These are phyloP conservation scores for Lagopus muta DNA, from an alignment of 2,113 vertebrate genomes.

Conservation along the genomic window DNA sequence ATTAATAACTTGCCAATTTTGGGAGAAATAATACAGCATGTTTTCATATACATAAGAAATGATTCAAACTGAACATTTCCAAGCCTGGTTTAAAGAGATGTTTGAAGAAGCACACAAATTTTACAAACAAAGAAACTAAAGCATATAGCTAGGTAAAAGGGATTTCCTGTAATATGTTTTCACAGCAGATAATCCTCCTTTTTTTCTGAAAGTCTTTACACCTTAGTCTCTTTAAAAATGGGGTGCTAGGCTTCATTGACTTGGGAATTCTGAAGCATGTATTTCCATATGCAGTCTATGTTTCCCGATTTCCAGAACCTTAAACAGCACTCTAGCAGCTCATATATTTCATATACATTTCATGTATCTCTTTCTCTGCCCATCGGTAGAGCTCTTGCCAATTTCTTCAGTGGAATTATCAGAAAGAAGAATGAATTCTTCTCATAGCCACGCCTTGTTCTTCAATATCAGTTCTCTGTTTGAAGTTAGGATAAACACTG, in stretches of 20 bases:
- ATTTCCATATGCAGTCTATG: neutral
- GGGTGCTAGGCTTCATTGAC: neutral
- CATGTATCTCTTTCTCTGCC: neutral
- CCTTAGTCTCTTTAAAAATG: neutral
- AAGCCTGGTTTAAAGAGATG: neutral
- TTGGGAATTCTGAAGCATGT: neutral
- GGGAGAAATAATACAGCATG: slow-evolving; percentile 2
- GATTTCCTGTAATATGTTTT: neutral
- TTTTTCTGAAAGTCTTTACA: neutral
- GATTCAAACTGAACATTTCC: neutral
- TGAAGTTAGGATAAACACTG: neutral
- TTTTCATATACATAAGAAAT: neutral
- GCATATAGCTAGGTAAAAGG: neutral
- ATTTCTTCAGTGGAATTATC: neutral
- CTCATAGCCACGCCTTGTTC: neutral
- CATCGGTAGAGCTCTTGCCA: neutral
- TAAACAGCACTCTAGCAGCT: neutral
- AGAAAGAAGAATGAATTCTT: neutral
- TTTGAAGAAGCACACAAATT: neutral
- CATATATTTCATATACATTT: neutral
- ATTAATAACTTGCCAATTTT: slow-evolving; percentile 39
- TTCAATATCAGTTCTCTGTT: neutral
- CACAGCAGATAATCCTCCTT: neutral
- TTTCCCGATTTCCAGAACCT: neutral
- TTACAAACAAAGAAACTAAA: neutral